Base-by-base conservation (phyloP, 2,888 invertebrate species). In the Hirtodrosophila trivittata region DNA sequence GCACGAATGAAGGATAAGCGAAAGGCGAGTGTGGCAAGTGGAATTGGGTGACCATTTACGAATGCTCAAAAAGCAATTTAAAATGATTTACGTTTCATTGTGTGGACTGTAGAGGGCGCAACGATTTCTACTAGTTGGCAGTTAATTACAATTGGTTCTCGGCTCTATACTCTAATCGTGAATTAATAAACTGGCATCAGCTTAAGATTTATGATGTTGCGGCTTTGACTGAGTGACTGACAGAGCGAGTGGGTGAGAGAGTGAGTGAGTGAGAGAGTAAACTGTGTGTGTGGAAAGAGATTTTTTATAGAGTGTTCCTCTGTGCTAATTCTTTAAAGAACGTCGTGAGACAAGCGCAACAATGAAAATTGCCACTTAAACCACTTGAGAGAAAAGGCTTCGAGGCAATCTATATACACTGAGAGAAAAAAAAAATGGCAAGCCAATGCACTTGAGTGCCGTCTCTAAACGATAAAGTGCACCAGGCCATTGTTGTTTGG, bases 11-110 rank as follows among this genome's bases (percentile, higher is more conserved):
- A 3, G 28, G 1, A 1, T 28, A n/a, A n/a, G 28, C 9, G n/a
- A 28, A 6, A 18, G 25, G n/a, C 2, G 25, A 28, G 28, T 33
- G 42, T 43, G 10, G 25, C 33, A 13, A 9, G 9, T 28, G 28
- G n/a, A 28, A 5, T n/a, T 28, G 58, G 65, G 52, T 49, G 50
- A 12, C 57, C 63, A 75, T 78, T 73, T 78, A 63, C 73, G 69
- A 82, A 75, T 77, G 66, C 51, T 81, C 78, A 72, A 74, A 85
- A 76, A 74, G 78, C 81, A 82, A 82, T 82, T 82, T 66, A 76
- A 76, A 77, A 85, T 82, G 81, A 85, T 82, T 82, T 82, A 82
- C 78, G 78, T 66, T 60, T 32, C 58, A 42, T 50, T 25, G 45
- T 46, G 39, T 32, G 43, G 50, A 32, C 37, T 41, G 60, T 46